phyloP scores from a whole-genome alignment of 2,113 vertebrate genomes.

The Anarhynchus alexandrinus region DNA sequence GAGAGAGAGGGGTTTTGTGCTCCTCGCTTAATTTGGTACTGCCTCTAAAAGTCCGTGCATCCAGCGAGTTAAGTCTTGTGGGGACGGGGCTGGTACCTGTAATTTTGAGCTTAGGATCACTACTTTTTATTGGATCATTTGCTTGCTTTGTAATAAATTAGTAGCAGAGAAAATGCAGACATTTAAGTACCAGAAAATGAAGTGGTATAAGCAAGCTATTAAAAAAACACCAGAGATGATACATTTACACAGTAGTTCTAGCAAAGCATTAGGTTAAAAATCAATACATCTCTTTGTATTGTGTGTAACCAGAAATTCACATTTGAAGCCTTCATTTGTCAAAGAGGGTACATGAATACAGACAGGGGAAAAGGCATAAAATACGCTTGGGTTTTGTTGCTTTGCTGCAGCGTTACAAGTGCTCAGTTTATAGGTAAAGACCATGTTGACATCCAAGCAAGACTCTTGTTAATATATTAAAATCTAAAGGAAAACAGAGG shows the following conservation, averaged over 20 bases:
- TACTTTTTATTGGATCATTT: not conserved
- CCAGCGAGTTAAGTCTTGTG: not conserved
- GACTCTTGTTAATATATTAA: not conserved
- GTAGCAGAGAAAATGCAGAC: not conserved
- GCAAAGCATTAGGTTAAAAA: not conserved
- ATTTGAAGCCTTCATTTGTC: not conserved
- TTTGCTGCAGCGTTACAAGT: not conserved
- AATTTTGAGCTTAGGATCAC: not conserved
- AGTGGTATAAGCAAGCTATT: not conserved
- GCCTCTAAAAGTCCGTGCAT: not conserved
- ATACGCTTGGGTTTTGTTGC: not conserved
- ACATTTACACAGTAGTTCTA: not conserved
- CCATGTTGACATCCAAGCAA: not conserved
- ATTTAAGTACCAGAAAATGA: not conserved
- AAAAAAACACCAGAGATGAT: not conserved
- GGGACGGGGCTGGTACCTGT: not conserved
- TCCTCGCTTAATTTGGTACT: accelerated
- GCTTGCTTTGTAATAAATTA: not conserved
- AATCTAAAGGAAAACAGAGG: not conserved
- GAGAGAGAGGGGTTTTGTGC: not conserved
- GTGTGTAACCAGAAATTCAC: not conserved
- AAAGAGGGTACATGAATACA: not conserved
- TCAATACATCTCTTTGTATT: not conserved
- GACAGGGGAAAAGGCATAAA: not conserved
- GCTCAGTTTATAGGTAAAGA: not conserved